Base-by-base conservation (phyloP, 2,797 vertebrate species). In the Remorina albescens region DNA sequence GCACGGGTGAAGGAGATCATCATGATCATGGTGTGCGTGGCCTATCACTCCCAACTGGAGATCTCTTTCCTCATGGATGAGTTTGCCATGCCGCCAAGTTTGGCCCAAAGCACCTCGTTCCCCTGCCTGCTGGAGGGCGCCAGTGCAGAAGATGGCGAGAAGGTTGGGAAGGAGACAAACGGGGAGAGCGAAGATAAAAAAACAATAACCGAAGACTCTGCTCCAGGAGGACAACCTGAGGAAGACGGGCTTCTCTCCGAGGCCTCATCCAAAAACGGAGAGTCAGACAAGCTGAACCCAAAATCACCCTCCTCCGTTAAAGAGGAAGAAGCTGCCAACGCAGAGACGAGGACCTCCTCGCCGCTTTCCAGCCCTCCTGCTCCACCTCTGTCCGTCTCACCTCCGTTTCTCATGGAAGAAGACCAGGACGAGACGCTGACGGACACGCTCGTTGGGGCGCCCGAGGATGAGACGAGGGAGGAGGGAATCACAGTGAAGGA, bases 41-140 rank as follows among this genome's bases (percentile, higher is more conserved):
- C 98, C 60, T 99, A 99, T 88, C 98, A 99, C 94, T 99, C 96
- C 16, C 98, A 99, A 85, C 93, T 99, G 65, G 98, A 99, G 91
- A 99, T 99, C 76, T 99, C 98, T n/a, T 99, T 99, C 86, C 97
- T 99, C 71, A 99, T 99, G 98, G 98, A 99, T 56, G 98, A 99
- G 83, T 99, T 99, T 74, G 98, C 98, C 39, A 99, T 99, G 98
- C 98, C 98, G 0, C 98, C 98, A 34, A 96, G 94, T 46, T 81
- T 97, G 65, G 81, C 92, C 13, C 96, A 95, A 75, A 97, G 93
- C 63, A 67, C 92, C 58, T 97, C 97, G 2, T 96, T 98, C 81
- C 95, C 96, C 19, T 97, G 95, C 76, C 92, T 98, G 73, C 94
- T 97, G 76, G 97, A 98, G 67, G 89, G 84, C 2, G 19, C 71